A percentile compares a stretch with the other conserved stretches of the same genome.
Evolutionary conservation across 2,888 invertebrate species (phyloP).

Genomic region (Tanaodytes sp.): DNA sequence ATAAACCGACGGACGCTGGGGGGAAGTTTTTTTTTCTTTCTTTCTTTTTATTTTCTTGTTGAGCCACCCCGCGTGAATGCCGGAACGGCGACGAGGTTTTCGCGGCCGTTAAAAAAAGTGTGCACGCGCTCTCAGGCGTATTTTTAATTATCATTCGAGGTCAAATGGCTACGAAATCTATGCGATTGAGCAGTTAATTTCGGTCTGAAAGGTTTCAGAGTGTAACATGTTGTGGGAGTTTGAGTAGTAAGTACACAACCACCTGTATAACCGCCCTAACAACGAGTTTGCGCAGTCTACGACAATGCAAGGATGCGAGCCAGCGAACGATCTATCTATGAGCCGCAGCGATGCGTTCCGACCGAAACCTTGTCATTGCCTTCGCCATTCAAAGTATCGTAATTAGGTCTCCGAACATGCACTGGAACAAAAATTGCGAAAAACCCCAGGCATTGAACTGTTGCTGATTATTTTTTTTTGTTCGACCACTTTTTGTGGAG

Average conservation of each 20-base stretch:
- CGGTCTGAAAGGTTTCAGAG: conserved; percentile 33
- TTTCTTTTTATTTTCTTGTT: too few relatives aligned
- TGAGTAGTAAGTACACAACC: conserved; percentile 39
- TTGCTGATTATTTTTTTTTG: too few relatives aligned
- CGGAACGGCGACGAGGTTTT: too few relatives aligned
- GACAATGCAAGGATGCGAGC: conserved; percentile 31
- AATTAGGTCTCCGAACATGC: neutral
- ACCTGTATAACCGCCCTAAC: conserved; percentile 40
- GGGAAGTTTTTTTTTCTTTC: too few relatives aligned
- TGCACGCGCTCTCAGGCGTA: conserved; percentile 10
- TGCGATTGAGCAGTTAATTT: conserved; percentile 42
- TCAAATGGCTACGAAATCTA: conserved; percentile 30
- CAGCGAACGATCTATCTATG: conserved; percentile 11
- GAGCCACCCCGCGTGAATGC: conserved; percentile 1
- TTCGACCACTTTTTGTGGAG: neutral
- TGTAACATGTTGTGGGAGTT: conserved; percentile 38
- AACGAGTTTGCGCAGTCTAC: conserved; percentile 40
- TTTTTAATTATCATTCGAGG: conserved; percentile 33
- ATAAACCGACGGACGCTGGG: conserved; percentile 2
- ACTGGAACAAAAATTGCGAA: too few relatives aligned
- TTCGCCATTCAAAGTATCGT: conserved; percentile 3
- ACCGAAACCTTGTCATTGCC: neutral
- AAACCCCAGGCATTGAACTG: too few relatives aligned
- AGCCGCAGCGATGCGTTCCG: too few relatives aligned
- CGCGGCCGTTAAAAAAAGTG: conserved; percentile 1